Evolutionary conservation across 2,888 invertebrate genomes (phyloP), one percentile per base, ranked within the genome.

Genomic region (Drosophila testacea): DNA sequence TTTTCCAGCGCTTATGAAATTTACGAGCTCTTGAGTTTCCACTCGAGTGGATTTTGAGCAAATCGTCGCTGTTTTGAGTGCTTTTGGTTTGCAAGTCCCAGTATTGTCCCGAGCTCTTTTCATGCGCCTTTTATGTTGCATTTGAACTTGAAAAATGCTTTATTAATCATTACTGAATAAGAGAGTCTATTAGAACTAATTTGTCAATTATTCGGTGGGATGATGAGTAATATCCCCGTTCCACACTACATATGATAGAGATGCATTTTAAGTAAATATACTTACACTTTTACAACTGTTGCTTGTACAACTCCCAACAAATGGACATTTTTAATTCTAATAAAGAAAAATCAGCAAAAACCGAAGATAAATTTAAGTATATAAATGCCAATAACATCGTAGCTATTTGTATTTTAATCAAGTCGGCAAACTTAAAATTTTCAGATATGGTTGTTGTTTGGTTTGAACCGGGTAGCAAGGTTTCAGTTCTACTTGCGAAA

Each of bases 121-220:
- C 51, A 48, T 44, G 68, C 55, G 66, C 71, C 79, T 75, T 68
- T 75, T 68, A 82, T 80, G 73, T 60, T 66, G 69, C 61, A 66
- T 71, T 86, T 87, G 86, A 90, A 87, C 90, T 87, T 87, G 86
- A 90, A 87, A 90, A 79, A 81, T 75, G 73, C 81, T 87, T 88
- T 86, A 87, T 88, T 81, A 88, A 83, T 86, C 87, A 90, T 88
- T 77, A 73, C 81, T 78, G 75, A 77, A 88, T 61, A 36, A 48
- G 16, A 36, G 54, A 52, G 54, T 44, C 54, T 11, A 61, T 61
- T 61, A 61, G 28, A 54, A 30, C 34, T 61, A 36, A 61, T 61
- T 38, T 54, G 44, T 61, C 36, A 61, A 36, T 52, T 36, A n/a
- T 4, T 10, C 28, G 34, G 9, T 4, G 54, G 41, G 7, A 22